A percentile compares a stretch with the other conserved stretches of the same genome.
Evolutionary conservation across 1,140 invertebrate genomes (phyloP).

Genomic region (Drosophila parvula): DNA sequence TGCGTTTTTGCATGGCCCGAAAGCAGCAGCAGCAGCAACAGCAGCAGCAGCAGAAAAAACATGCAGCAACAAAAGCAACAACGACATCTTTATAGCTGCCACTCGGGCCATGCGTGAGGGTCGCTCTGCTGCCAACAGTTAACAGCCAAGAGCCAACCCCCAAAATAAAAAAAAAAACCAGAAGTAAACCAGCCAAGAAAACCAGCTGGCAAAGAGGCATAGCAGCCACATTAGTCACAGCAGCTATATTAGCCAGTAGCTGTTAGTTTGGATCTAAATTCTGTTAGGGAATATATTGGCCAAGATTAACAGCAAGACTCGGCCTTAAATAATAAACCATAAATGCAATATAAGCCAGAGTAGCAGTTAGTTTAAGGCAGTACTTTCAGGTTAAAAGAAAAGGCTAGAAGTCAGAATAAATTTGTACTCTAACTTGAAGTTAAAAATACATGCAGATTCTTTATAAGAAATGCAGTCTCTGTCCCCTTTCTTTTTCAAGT

Average conservation of each 20-base stretch:
- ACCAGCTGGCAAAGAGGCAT: conserved; percentile 42
- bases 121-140: conserved; percentile 50
- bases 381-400: not conserved
- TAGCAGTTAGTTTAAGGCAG: not conserved
- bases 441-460: not conserved
- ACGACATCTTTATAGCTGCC: conserved; percentile 77
- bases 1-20: conserved; percentile 68
- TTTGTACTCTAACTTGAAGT: not conserved
- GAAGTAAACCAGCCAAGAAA: conserved; percentile 23
- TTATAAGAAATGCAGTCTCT: not conserved
- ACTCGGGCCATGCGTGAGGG: conserved; percentile 65
- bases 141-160: conserved; percentile 56
- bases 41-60: conserved; percentile 25
- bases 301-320: not conserved
- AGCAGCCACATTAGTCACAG: conserved; percentile 26
- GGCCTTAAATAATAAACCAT: no score
- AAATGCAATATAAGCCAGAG: not conserved
- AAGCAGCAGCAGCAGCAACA: conserved; percentile 45
- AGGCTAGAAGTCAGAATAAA: not conserved
- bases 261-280: no score
- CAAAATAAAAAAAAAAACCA: no score
- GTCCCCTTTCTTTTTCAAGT: no score
- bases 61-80: conserved; percentile 49
- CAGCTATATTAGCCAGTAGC: conserved; percentile 19
- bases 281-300: conserved; percentile 3